Evolutionary conservation across 2,113 vertebrate species (phyloP), one percentile per base, ranked within the genome.

Genomic region (Poeciliopsis retropinna): DNA sequence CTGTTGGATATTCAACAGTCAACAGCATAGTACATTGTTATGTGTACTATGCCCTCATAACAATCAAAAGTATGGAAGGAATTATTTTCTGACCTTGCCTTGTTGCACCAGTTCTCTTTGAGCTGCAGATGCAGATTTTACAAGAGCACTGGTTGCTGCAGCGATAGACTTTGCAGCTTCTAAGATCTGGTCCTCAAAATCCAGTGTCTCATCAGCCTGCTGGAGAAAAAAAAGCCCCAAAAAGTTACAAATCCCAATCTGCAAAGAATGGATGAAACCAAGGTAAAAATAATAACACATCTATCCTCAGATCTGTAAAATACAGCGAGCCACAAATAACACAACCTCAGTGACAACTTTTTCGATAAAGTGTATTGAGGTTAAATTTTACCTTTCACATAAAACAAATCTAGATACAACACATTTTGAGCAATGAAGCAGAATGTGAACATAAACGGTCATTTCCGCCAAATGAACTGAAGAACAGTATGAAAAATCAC

Each of bases 151-250:
- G 34, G 97, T 99, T 57, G 98, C 98, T 30, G 98, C 98, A 57
- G 98, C 98, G 73, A 99, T 99, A 87, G 98, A 98, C 72, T 98
- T 99, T 34, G 98, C 98, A 31, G 98, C 98, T 92, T 99, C 98
- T 74, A 99, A 92, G 85, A 99, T 99, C 95, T 99, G 98, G 88
- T 99, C 98, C 92, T 99, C 98, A 77, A 99, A 99, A 92, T 99
- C 96, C 94, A 99, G 93, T 1, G 95, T 97, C 92, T 99, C 98
- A 67, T 99, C 98, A 13, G 98, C 97, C 95, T 99, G 96, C 98
- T 99, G 94, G 67, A 94, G 95, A 34, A 75, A 92, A 93, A 37
- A 94, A 32, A 78, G 32, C 75, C 15, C 32, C 54, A 41, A 1
- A 73, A 37, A 14, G 8, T 64, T 10, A 65, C 9, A 61, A 64